These are phyloP conservation scores for Drosophila stalkeri DNA, from an alignment of 2,888 invertebrate species.

Conservation along the genomic window DNA sequence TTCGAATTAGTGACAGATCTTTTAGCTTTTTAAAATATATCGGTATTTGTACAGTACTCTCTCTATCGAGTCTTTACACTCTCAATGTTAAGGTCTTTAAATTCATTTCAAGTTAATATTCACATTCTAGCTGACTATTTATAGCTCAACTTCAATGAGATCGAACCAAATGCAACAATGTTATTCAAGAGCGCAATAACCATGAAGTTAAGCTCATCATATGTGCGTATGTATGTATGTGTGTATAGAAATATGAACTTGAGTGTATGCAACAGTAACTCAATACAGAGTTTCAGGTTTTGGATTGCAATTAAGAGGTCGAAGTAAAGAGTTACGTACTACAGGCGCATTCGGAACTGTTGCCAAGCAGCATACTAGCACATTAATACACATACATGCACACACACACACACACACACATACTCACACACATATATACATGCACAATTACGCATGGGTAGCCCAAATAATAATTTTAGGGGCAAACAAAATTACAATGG, in stretches of 20 bases:
- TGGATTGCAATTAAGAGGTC: neutral
- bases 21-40: no score
- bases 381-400: neutral
- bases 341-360: neutral
- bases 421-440: neutral
- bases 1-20: no score
- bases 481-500: slow-evolving; percentile 26
- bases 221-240: neutral
- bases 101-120: neutral
- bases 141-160: neutral
- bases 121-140: neutral
- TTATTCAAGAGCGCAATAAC: neutral
- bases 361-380: neutral
- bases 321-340: neutral
- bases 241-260: neutral
- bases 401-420: neutral
- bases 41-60: neutral
- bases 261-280: neutral
- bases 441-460: neutral
- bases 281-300: neutral
- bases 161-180: neutral
- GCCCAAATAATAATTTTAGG: slow-evolving; percentile 12
- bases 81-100: neutral
- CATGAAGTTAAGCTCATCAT: no score
- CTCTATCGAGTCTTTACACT: neutral